These are phyloP conservation scores for Limanda limanda DNA, from an alignment of 2,113 vertebrate species.

Conservation along the genomic window DNA sequence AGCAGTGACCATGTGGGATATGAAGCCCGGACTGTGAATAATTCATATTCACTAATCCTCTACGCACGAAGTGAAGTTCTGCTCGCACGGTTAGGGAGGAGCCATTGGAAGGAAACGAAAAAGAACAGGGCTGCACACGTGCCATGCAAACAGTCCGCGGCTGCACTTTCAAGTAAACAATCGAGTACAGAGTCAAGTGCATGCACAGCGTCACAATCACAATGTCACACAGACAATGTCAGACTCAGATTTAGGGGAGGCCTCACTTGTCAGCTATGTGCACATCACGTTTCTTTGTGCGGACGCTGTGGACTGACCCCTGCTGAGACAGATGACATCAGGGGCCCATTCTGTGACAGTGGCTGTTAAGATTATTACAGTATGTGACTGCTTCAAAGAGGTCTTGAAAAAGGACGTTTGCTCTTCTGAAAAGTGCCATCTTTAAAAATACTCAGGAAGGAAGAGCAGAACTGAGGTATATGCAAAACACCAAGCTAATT, in stretches of 20 bases:
- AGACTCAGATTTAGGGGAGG: conserved; percentile 39
- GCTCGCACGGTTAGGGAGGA: conserved; percentile 25
- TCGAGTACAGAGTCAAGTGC: conserved; percentile 42
- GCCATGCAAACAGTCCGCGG: conserved; percentile 11
- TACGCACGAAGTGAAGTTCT: conserved; percentile 42
- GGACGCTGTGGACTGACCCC: conserved; percentile 32
- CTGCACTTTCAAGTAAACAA: conserved; percentile 44
- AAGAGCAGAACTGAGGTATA: neutral
- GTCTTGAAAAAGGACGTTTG: neutral
- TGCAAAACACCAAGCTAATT: neutral
- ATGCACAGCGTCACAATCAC: conserved; percentile 39
- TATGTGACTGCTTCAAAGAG: conserved; percentile 17
- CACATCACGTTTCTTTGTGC: conserved; percentile 28
- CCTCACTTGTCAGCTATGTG: conserved; percentile 41
- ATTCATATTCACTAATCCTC: conserved; percentile 66
- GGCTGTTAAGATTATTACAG: conserved; percentile 19
- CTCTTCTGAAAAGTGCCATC: neutral
- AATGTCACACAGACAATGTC: conserved; percentile 45
- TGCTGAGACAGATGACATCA: conserved; percentile 32
- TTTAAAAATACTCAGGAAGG: neutral
- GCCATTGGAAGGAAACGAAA: conserved; percentile 24
- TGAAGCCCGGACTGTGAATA: conserved; percentile 58
- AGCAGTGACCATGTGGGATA: conserved; percentile 62
- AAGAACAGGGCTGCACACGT: conserved; percentile 24
- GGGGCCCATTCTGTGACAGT: conserved; percentile 16